Base-by-base conservation (phyloP, 2,797 vertebrate genomes). In the Moxostoma hubbsi region DNA sequence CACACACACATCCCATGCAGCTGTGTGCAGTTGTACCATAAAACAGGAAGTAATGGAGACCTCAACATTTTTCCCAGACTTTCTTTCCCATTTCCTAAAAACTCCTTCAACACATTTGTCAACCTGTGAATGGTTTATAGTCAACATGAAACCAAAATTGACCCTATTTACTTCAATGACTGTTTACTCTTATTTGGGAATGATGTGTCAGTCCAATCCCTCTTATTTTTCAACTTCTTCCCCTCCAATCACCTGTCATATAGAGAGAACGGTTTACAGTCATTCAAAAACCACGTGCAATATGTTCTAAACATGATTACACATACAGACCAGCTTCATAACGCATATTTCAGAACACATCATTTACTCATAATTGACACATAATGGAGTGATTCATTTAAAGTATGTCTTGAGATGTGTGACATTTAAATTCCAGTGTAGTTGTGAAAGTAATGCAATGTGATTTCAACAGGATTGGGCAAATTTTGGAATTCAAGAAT, bases 1-100 rank as follows among this genome's bases (percentile, higher is more conserved):
- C 11, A 77, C 54, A 72, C n/a, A 70, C 18, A 75, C 4, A 90
- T 93, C 91, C 91, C 87, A 83, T 85, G 86, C 92, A 93, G 92
- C 91, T 94, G 92, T 86, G 89, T 90, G 88, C 85, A 88, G 63
- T 77, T 80, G 68, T 86, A 87, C 86, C 85, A 82, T 84, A 90
- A 88, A 87, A 90, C 89, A 92, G 91, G 92, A 93, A 93, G 82
- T 87, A 55, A 81, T 82, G 53, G 58, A 81, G 84, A 83, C 79
- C 24, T 83, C 2, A 18, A 55, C 65, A 18, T 73, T 85, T 55
- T 55, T 75, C 84, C 83, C 74, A 78, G 45, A 84, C 55, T 54
- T 58, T 47, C 10, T 74, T 24, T n/a, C 4, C 36, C 67, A 49
- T n/a, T 46, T 59, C 24, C 13, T 10, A 79, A 5, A 15, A 43